phyloP scores from a whole-genome alignment of 2,113 vertebrate genomes.

The Myotis lucifugus region DNA sequence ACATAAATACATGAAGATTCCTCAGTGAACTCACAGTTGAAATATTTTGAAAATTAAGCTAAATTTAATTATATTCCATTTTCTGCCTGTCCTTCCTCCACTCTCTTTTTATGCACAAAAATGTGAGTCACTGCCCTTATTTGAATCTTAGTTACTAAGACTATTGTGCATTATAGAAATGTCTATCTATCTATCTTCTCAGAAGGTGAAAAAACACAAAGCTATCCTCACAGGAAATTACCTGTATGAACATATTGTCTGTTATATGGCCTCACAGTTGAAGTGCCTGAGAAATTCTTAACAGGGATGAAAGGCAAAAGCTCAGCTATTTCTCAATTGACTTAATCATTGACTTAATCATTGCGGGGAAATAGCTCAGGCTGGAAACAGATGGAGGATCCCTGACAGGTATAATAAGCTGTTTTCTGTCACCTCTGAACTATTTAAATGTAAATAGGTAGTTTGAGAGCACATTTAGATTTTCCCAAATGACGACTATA shows the following conservation, averaged over 20 bases:
- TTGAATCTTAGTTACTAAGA: constrained; percentile 6
- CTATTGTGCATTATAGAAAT: background rate
- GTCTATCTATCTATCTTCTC: background rate
- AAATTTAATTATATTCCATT: background rate
- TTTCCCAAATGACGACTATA: background rate
- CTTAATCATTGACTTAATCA: background rate
- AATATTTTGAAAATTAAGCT: constrained; percentile 40
- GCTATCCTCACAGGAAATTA: background rate
- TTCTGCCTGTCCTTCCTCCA: background rate
- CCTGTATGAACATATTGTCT: constrained; percentile 33
- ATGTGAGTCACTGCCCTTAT: constrained; percentile 19
- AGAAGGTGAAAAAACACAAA: background rate
- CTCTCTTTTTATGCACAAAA: background rate
- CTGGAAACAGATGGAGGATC: background rate
- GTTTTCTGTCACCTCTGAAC: constrained; percentile 44
- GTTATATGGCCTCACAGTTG: background rate
- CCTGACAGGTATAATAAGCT: background rate
- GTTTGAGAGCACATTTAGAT: constrained; percentile 16
- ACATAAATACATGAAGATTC: constrained; percentile 13
- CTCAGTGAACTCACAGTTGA: background rate
- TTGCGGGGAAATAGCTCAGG: background rate
- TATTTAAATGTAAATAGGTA: constrained; percentile 20
- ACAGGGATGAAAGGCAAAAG: background rate
- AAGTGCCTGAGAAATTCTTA: constrained; percentile 46
- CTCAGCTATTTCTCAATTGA: background rate